Percentiles rank a stretch among this genome's conserved stretches.
Conservation (phyloP, 2,888 invertebrate genomes). For the Ganaspis brasiliensis region DNA sequence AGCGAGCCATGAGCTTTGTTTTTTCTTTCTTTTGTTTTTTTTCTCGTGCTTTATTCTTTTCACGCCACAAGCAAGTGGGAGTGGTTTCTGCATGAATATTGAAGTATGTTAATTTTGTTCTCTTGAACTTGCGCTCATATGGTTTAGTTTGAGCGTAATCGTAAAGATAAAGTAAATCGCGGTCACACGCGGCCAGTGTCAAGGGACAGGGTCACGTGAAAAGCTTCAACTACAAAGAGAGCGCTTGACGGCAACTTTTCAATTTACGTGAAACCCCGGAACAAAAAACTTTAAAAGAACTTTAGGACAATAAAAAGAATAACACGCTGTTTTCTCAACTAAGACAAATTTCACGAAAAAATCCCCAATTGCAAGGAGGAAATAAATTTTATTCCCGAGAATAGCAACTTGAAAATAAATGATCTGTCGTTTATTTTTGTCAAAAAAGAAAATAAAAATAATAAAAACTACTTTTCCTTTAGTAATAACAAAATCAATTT, state of each 20-base stretch:
- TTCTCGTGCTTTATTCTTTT: conserved; percentile 2
- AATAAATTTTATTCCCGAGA: not conserved
- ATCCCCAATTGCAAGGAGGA: not conserved
- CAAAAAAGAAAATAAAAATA: not conserved
- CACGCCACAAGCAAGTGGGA: conserved; percentile 33
- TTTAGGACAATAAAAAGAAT: not conserved
- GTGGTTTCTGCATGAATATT: conserved; percentile 68
- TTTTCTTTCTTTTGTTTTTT: not conserved
- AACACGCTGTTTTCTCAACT: not conserved
- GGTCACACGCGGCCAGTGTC: conserved; percentile 59
- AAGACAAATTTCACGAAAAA: conserved; percentile 13
- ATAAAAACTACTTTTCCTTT: not conserved
- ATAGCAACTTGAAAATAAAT: not conserved
- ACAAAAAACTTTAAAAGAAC: conserved; percentile 51
- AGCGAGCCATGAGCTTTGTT: not conserved
- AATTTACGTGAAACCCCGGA: conserved; percentile 46
- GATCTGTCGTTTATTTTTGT: not conserved
- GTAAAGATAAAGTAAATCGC: conserved; percentile 54
- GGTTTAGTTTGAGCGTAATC: conserved; percentile 51
- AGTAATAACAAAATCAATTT: not conserved
- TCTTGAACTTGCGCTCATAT: conserved; percentile 66
- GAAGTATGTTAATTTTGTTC: conserved; percentile 70
- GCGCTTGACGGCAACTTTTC: conserved; percentile 53
- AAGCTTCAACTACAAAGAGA: conserved; percentile 48
- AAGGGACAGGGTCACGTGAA: conserved; percentile 61